Evolutionary conservation across 2,888 invertebrate species (phyloP), one percentile per base, ranked within the genome.

Genomic region (Chrysodeixis includens): DNA sequence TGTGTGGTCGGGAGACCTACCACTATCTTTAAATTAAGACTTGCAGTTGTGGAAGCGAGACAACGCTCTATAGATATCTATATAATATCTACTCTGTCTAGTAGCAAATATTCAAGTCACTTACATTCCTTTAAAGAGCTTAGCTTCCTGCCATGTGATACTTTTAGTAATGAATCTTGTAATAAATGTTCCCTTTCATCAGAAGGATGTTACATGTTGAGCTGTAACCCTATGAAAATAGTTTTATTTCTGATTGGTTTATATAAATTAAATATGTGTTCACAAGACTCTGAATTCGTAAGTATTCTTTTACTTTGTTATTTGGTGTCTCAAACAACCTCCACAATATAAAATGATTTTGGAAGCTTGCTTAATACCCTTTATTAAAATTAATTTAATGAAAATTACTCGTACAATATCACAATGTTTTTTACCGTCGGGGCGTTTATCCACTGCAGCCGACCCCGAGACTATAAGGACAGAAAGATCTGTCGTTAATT

Each of bases 51-150:
- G 2, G 26, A 26, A 26, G 26, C 6, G 26, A 26, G 26, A 26
- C 3, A 6, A 6, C 6, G 26, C 26, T 26, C 26, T 26, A 26
- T 26, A 26, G 26, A 26, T 4, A 2, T 26, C 26, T n/a, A n/a
- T n/a, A 26, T 26, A 26, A 26, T 26, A 16, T 61, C 18, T 66
- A 20, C 7, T 0, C 57, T 63, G 51, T 58, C 40, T 71, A n/a
- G 30, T 44, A 59, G 40, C 9, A 32, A 26, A 65, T 56, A 61
- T 46, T 14, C 35, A 56, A 22, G 59, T 56, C 56, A 67, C 49
- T 56, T 66, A 77, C 75, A 74, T 74, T 74, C 71, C 75, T 55
- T 8, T 61, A 16, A 56, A 63, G 56, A 79, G 61, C 61, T 74
- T 69, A 54, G 66, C 62, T 49, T 58, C 52, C 55, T 59, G 12